phyloP scores from a whole-genome alignment of 2,113 vertebrate species.

The Rhagologus leucostigma region DNA sequence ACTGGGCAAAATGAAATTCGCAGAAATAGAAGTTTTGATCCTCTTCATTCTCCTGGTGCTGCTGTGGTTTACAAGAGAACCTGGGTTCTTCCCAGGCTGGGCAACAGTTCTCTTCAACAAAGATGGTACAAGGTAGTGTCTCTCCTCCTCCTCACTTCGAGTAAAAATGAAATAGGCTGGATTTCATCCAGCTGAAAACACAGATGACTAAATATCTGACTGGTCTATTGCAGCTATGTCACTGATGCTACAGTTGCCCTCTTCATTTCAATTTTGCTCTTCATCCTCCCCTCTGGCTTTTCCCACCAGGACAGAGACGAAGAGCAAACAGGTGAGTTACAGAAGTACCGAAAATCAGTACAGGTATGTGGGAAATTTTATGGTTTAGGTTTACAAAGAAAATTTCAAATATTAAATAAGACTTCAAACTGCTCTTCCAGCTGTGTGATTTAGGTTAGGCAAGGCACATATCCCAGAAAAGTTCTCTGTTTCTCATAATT shows the following conservation, averaged over 20 bases:
- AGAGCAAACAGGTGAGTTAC: slow-evolving; percentile 29
- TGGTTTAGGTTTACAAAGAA: not conserved
- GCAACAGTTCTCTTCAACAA: slow-evolving; percentile 74
- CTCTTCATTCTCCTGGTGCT: slow-evolving; percentile 81
- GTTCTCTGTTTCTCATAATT: not conserved
- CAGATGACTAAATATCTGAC: not conserved
- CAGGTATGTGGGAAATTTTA: not conserved
- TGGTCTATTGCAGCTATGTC: slow-evolving; percentile 70
- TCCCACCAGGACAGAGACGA: not conserved
- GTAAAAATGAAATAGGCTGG: not conserved
- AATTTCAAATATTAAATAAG: not conserved
- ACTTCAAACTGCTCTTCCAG: not conserved
- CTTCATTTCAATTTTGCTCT: slow-evolving; percentile 80
- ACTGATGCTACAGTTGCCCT: slow-evolving; percentile 86
- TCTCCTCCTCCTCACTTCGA: not conserved
- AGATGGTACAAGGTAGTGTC: slow-evolving; percentile 35
- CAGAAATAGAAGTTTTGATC: slow-evolving; percentile 73
- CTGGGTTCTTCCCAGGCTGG: slow-evolving; percentile 90
- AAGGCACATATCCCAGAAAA: not conserved
- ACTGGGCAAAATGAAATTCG: slow-evolving; percentile 81
- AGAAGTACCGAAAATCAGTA: not conserved
- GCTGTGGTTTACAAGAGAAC: slow-evolving; percentile 91
- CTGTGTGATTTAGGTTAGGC: not conserved
- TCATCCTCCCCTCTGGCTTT: slow-evolving; percentile 80
- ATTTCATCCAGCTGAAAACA: not conserved